Conservation (phyloP, 1,140 invertebrate genomes). For the Hyphantria cunea region DNA sequence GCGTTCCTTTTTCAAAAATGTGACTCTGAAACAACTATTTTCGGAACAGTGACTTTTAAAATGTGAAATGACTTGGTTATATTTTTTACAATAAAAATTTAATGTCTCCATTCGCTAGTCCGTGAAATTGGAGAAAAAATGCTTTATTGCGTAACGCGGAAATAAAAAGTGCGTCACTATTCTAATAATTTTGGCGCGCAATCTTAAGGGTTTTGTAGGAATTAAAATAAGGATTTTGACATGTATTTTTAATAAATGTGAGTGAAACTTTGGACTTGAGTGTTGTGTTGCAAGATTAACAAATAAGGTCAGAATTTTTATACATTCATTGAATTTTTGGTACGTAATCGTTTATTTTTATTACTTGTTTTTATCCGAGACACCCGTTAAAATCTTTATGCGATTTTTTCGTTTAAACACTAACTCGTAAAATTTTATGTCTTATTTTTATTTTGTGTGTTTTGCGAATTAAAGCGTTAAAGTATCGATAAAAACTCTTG, state of each 20-base stretch:
- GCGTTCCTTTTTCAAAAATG: slow-evolving; percentile 54
- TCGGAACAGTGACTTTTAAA: slow-evolving; percentile 45
- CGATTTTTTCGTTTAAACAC: too few species aligned
- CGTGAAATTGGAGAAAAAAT: slow-evolving; percentile 67
- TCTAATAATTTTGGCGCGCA: slow-evolving; percentile 58
- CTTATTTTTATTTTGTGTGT: too few species aligned
- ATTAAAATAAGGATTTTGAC: slow-evolving; percentile 4
- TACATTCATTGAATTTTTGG: too few species aligned
- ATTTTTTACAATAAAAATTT: slow-evolving; percentile 43
- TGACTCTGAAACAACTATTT: slow-evolving; percentile 47
- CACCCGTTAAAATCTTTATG: too few species aligned
- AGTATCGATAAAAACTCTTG: too few species aligned
- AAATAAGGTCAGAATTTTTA: too few species aligned
- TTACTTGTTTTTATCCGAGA: too few species aligned
- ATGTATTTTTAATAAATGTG: background rate
- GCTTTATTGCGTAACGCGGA: slow-evolving; percentile 49
- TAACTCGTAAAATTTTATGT: too few species aligned
- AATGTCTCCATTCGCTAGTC: slow-evolving; percentile 36
- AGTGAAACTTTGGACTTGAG: background rate
- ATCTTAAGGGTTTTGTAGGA: slow-evolving; percentile 10
- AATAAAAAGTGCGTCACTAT: slow-evolving; percentile 54
- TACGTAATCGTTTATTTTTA: too few species aligned
- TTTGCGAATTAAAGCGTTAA: too few species aligned
- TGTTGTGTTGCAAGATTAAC: background rate
- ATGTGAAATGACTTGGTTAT: slow-evolving; percentile 29